Base-by-base conservation (phyloP, 2,797 vertebrate genomes). In the Mareca penelope region DNA sequence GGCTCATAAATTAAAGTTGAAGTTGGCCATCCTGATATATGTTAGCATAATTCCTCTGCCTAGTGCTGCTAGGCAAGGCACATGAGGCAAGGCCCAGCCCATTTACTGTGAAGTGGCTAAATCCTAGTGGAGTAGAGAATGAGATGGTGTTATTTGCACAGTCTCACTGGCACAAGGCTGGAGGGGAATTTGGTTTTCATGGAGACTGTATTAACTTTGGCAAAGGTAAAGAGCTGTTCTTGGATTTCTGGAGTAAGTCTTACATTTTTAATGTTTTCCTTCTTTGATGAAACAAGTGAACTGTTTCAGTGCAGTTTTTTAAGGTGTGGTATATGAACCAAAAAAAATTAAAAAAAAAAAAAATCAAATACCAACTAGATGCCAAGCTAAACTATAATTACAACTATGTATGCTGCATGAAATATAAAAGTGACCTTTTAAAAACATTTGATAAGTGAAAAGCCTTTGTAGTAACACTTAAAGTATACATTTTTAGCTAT, bases 141-240 rank as follows among this genome's bases (percentile, higher is more conserved):
- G 56, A 85, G 37, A 76, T 94, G 53, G 23, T 42, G 53, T 65
- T 92, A 83, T 67, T 89, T 93, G 31, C n/a, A 70, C n/a, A 68
- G 33, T 70, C 63, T 76, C 78, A 89, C 18, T 90, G 86, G 64
- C 61, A 14, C 35, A 76, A 92, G 24, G 63, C 69, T 86, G 50
- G 89, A 84, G 57, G 70, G 64, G 70, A 92, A 76, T 89, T 88
- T 81, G 48, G 73, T 96, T 97, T 96, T 96, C 60, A 29, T 44
- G 82, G 75, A 91, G 96, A 95, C 75, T 77, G 3, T 82, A 64
- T 88, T 75, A 90, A 46, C 90, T 93, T 96, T 96, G 95, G 94
- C 93, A 94, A 71, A 79, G 84, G 61, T 82, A 71, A 10, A 72
- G 50, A 71, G 65, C 67, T 93, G 90, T 86, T 95, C 85, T 70